Conservation (phyloP, 1,140 invertebrate species). For the Geopemphigus sp. region DNA sequence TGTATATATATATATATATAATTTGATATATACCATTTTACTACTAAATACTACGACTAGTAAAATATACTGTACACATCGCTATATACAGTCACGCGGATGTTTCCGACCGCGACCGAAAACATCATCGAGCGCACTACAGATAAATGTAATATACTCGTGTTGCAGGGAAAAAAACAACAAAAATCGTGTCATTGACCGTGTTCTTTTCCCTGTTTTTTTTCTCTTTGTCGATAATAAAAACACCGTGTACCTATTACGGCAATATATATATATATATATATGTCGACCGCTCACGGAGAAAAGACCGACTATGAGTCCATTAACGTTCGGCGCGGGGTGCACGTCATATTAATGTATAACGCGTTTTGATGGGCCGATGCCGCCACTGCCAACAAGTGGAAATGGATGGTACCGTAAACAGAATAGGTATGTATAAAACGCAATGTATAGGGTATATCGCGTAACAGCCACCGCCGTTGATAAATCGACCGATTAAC, state of each 20-base stretch:
- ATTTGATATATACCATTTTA: too few relatives aligned
- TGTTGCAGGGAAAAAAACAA: not conserved
- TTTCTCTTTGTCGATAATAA: not conserved
- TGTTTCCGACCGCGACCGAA: too few relatives aligned
- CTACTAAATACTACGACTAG: too few relatives aligned
- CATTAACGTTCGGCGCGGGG: not conserved
- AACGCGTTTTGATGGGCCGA: constrained; percentile 20
- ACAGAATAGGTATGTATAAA: too few relatives aligned
- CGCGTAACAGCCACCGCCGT: constrained; percentile 40
- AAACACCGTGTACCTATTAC: not conserved
- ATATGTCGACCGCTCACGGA: too few relatives aligned
- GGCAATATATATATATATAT: too few relatives aligned
- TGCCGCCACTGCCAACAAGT: constrained; percentile 28
- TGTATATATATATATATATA: too few relatives aligned
- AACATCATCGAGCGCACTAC: too few relatives aligned
- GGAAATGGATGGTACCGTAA: constrained; percentile 14
- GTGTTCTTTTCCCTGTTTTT: not conserved
- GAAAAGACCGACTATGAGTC: not conserved
- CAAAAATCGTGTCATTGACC: constrained; percentile 12
- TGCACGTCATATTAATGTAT: not conserved
- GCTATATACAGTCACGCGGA: too few relatives aligned
- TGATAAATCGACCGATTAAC: constrained; percentile 49
- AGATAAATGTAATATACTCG: too few relatives aligned
- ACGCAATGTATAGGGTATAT: not conserved
- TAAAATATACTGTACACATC: too few relatives aligned